These are phyloP conservation scores for Ochlodes sylvanus DNA, from an alignment of 2,888 invertebrate species.

Conservation along the genomic window DNA sequence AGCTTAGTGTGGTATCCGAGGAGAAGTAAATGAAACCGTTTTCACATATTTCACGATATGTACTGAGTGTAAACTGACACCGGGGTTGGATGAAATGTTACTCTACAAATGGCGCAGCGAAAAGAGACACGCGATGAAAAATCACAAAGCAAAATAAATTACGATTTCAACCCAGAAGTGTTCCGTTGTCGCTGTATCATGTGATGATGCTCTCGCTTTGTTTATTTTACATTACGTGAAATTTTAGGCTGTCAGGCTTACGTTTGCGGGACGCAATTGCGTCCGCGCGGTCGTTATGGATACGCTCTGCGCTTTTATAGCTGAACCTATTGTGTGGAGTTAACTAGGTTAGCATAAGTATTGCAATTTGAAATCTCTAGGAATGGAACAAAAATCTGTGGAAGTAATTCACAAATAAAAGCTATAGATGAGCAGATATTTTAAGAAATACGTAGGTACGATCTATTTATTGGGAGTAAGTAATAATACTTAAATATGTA, in stretches of 20 bases:
- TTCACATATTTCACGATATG: not conserved
- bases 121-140: slow-evolving; percentile 58
- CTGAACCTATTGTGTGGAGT: slow-evolving; percentile 5
- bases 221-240: slow-evolving; percentile 29
- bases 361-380: slow-evolving; percentile 6
- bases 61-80: slow-evolving; percentile 51
- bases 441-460: no score
- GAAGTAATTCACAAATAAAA: not conserved
- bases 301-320: slow-evolving; percentile 28
- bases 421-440: no score
- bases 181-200: slow-evolving; percentile 44
- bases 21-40: not conserved
- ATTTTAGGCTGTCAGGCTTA: slow-evolving; percentile 24
- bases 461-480: no score
- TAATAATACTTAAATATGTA: no score
- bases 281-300: slow-evolving; percentile 14
- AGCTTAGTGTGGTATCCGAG: not conserved
- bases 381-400: not conserved
- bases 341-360: slow-evolving; percentile 12
- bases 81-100: slow-evolving; percentile 53
- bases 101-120: slow-evolving; percentile 54
- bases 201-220: slow-evolving; percentile 25
- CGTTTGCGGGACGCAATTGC: slow-evolving; percentile 17
- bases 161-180: slow-evolving; percentile 57
- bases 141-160: slow-evolving; percentile 69